Evolutionary conservation across 1,140 invertebrate genomes (phyloP), one percentile per base, ranked within the genome.

Genomic region (Drosophila auraria): DNA sequence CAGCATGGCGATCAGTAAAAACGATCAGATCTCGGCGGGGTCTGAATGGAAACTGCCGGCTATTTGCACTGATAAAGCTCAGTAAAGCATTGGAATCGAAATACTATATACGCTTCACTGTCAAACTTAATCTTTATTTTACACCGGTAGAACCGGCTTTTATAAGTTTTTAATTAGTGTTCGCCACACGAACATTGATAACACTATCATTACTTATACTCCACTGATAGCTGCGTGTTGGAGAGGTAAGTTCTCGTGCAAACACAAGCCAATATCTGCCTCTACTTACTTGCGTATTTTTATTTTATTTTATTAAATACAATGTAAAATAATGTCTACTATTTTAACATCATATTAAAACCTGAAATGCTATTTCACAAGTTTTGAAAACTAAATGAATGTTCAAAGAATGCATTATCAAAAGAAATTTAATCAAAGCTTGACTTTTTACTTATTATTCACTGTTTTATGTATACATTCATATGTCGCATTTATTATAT

Each of bases 11-110:
- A n/a, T 8, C 5, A 12, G 9, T 27, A 9, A 53, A 51, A 9
- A 44, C 23, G 47, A 78, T 56, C 78, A 17, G 49, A 70, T 64
- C 75, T 38, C 20, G 17, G 45, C 54, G n/a, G 17, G 36, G 33
- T 38, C 33, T 23, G 2, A 44, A 44, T 44, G 5, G 33, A 49
- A 68, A 87, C 83, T 87, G 76, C 57, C 65, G 50, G 17, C 45
- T 49, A 25, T 20, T n/a, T 25, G 1, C 23, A 5, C 17, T 64
- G 44, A 38, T 58, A 56, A 30, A 23, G 27, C 12, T 7, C 11
- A 27, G 6, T 30, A 12, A 42, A 38, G 40, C 45, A 2, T 27
- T 38, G 20, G 7, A 27, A 45, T 66, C 14, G 3, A 33, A 68
- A 36, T 50, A 17, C 17, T 23, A 23, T 40, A 12, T 38, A 42